A percentile compares a stretch with the other conserved stretches of the same genome.
Conservation (phyloP, 2,888 invertebrate genomes). For the Dusona sp. region DNA sequence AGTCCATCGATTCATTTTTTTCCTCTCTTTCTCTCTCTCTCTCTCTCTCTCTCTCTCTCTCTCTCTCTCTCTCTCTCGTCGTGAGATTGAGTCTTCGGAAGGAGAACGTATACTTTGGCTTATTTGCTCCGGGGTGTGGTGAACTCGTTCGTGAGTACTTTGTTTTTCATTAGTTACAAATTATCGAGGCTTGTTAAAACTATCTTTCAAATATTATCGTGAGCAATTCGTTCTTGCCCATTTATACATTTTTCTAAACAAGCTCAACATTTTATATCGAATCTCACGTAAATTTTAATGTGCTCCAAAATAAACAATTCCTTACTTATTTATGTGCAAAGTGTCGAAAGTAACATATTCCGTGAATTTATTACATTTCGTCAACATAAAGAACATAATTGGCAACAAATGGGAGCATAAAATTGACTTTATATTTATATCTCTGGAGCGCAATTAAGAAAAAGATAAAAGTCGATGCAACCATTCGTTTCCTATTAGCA, state of each 20-base stretch:
- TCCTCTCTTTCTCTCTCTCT: neutral
- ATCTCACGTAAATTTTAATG: neutral
- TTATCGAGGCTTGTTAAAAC: constrained; percentile 25
- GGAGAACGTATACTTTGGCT: constrained; percentile 43
- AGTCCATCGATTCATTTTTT: neutral
- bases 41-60: constrained; percentile 8
- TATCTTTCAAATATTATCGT: neutral
- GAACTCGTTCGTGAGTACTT: constrained; percentile 54
- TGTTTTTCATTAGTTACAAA: constrained; percentile 52
- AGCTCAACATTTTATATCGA: no score
- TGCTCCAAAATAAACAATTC: neutral
- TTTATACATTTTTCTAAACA: neutral
- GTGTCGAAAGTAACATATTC: neutral
- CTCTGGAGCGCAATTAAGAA: neutral
- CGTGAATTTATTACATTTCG: neutral
- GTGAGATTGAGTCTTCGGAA: constrained; percentile 33
- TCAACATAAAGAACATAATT: neutral
- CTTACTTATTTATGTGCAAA: neutral
- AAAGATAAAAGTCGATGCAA: neutral
- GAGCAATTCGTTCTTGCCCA: neutral
- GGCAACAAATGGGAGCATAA: constrained; percentile 1
- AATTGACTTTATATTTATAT: neutral
- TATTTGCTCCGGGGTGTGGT: constrained; percentile 38
- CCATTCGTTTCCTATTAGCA: constrained; percentile 40
- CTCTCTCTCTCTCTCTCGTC: constrained; percentile 25